Base-by-base conservation (phyloP, 2,113 vertebrate genomes). In the Panurus biarmicus region DNA sequence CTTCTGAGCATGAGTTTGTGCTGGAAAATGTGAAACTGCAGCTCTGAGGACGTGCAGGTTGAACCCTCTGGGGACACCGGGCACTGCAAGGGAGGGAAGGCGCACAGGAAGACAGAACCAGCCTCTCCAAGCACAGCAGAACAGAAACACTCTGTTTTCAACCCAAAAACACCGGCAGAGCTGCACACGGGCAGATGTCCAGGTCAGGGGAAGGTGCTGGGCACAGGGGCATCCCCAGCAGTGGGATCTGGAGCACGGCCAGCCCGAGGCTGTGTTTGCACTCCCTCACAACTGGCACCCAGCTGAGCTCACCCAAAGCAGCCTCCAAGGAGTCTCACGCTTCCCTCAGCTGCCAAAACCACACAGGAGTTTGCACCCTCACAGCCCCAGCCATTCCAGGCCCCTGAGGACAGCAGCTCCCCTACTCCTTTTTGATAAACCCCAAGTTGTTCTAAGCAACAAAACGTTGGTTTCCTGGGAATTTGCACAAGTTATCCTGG, bases 171-270 rank as follows among this genome's bases (percentile, higher is more conserved):
- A 3, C 14, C 0, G 3, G 2, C 20, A 33, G 56, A 58, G 31
- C 35, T 1, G 0, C 5, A 0, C 1, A 2, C 3, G 2, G 72
- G 19, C 7, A 7, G 10, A 14, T 2, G 2, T 2, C 42, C 8
- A 2, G 28, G 19, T 5, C 33, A 28, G 22, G 51, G 31, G 9
- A 26, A 35, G 35, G 38, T 16, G 76, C 36, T 9, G 33, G 25
- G 67, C 24, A 28, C 6, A 1, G 66, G 18, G 45, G 33, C 0
- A 1, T 24, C 73, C 69, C 72, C 12, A 2, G 65, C 87, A 78
- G 66, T 3, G 4, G 48, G 44, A 35, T 14, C 26, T 53, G 95
- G 79, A 76, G 69, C 28, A 38, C 1, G 0, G 85, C 58, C 91
- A 73, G 60, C 2, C 0, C 7, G 4, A 64, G 61, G 73, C 44